These are phyloP conservation scores for Petaurus breviceps DNA, from an alignment of 2,113 vertebrate genomes.

Conservation along the genomic window DNA sequence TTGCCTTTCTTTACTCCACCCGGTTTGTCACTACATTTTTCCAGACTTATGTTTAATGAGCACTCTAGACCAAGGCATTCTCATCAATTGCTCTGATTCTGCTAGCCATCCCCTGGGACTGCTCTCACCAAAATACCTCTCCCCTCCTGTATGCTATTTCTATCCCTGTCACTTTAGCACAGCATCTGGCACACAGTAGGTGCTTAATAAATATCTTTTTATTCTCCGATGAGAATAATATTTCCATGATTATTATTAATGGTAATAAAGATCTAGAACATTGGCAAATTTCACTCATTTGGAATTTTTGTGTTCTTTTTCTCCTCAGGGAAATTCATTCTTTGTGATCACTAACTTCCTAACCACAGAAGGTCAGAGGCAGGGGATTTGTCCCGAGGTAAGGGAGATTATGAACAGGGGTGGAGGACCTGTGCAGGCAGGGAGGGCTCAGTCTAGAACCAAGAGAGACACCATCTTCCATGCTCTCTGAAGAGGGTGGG, in stretches of 20 bases:
- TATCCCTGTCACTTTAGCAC: background rate
- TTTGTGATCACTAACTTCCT: slow-evolving; percentile 79
- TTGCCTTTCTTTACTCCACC: background rate
- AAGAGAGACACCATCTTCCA: background rate
- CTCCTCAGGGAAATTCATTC: slow-evolving; percentile 74
- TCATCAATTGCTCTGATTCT: background rate
- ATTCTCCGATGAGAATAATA: background rate
- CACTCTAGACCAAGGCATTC: background rate
- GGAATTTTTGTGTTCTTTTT: background rate
- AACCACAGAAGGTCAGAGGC: slow-evolving; percentile 65
- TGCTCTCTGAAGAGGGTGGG: background rate
- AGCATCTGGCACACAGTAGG: background rate
- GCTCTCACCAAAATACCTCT: background rate
- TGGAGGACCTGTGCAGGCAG: background rate
- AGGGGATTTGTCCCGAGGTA: slow-evolving; percentile 66
- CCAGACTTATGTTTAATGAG: background rate
- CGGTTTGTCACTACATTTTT: background rate
- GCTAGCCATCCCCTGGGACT: background rate
- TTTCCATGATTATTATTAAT: background rate
- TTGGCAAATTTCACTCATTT: background rate
- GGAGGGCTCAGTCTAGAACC: background rate
- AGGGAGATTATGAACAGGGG: background rate
- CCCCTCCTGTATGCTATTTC: background rate
- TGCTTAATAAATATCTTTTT: background rate
- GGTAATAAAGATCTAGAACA: background rate